These are phyloP conservation scores for Platerodrilus igneus DNA, from an alignment of 2,888 invertebrate species.

Conservation along the genomic window DNA sequence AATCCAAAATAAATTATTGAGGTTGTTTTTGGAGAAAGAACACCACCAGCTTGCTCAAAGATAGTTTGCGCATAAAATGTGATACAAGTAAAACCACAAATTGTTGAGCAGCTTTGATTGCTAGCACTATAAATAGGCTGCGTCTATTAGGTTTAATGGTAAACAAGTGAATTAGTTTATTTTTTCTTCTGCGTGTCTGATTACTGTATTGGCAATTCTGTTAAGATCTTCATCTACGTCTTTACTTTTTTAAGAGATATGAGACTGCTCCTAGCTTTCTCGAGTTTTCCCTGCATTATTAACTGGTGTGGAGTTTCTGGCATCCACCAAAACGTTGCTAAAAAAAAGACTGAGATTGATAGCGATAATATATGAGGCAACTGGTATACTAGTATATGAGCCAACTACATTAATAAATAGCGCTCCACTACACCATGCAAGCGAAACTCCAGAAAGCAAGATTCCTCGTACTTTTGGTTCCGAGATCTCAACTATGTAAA, in stretches of 20 bases:
- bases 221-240: slow-evolving; percentile 49
- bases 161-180: slow-evolving; percentile 52
- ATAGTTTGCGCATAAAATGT: slow-evolving; percentile 58
- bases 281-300: slow-evolving; percentile 41
- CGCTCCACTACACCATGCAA: slow-evolving; percentile 55
- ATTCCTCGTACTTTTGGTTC: slow-evolving; percentile 56
- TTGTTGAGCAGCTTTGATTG: slow-evolving; percentile 57
- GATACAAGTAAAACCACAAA: slow-evolving; percentile 57
- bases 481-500: slow-evolving; percentile 59
- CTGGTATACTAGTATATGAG: slow-evolving; percentile 52
- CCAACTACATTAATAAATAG: slow-evolving; percentile 59
- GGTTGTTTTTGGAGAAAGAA: slow-evolving; percentile 50
- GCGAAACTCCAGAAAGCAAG: slow-evolving; percentile 59
- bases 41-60: slow-evolving; percentile 48
- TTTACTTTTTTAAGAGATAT: slow-evolving; percentile 53
- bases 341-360: slow-evolving; percentile 53
- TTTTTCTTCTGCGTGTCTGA: slow-evolving; percentile 41
- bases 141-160: slow-evolving; percentile 54
- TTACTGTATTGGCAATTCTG: slow-evolving; percentile 30
- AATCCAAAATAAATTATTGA: slow-evolving; percentile 55
- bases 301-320: slow-evolving; percentile 59
- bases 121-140: slow-evolving; percentile 57
- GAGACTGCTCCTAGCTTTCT: slow-evolving; percentile 51
- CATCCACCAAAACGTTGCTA: slow-evolving; percentile 55
- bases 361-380: slow-evolving; percentile 54